Evolutionary conservation across 2,113 vertebrate genomes (phyloP).

Genomic region (Calidris pugnax): DNA sequence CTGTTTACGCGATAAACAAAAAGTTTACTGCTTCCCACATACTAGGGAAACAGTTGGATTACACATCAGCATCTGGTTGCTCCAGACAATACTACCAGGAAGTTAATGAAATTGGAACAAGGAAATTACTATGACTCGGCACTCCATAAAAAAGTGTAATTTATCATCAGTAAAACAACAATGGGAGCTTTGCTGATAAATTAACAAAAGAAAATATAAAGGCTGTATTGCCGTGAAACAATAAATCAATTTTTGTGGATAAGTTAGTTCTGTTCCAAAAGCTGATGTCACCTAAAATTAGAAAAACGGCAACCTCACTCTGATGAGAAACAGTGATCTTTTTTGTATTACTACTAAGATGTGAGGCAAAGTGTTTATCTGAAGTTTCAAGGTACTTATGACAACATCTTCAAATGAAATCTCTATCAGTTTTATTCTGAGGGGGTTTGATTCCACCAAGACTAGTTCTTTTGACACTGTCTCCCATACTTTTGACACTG

Average conservation of each 20-base stretch:
- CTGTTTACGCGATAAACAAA: conserved; percentile 68
- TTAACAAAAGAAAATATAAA: conserved; percentile 62
- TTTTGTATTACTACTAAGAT: conserved; percentile 23
- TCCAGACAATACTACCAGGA: conserved; percentile 79
- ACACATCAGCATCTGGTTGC: conserved; percentile 72
- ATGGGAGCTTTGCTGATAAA: conserved; percentile 68
- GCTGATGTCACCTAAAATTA: conserved; percentile 46
- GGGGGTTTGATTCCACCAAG: not conserved
- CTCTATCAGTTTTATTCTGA: conserved; percentile 1
- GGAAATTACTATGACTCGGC: conserved; percentile 76
- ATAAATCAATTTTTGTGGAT: not conserved
- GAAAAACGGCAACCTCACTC: conserved; percentile 24
- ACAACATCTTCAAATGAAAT: conserved; percentile 18
- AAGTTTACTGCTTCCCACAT: conserved; percentile 74
- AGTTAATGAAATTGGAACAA: conserved; percentile 74
- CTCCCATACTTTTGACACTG: no score
- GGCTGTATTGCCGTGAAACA: conserved; percentile 5
- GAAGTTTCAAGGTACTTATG: not conserved
- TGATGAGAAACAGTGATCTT: not conserved
- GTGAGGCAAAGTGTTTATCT: conserved; percentile 6
- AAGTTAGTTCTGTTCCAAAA: conserved; percentile 49
- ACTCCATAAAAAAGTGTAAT: conserved; percentile 75
- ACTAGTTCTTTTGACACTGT: no score
- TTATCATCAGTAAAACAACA: conserved; percentile 72
- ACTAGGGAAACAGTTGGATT: conserved; percentile 76